Conservation (phyloP, 2,797 vertebrate species). For the Antrozous pallidus region DNA sequence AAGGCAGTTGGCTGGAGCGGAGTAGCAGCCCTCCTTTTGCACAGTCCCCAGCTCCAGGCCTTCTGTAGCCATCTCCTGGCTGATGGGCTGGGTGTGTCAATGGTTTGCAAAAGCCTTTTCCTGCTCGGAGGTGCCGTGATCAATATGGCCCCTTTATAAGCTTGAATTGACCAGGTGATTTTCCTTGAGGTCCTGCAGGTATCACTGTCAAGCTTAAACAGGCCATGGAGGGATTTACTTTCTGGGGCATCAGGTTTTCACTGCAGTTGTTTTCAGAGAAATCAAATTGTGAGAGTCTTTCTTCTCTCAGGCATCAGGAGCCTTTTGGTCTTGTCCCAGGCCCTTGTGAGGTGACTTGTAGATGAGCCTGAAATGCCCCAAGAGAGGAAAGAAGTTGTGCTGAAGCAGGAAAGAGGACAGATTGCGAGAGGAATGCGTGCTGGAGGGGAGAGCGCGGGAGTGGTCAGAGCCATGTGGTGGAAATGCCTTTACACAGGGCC, state of each 20-base stretch:
- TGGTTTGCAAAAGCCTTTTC: slow-evolving; percentile 14
- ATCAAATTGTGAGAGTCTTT: background rate
- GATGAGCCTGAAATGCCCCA: background rate
- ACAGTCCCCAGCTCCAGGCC: background rate
- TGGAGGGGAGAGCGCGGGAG: background rate
- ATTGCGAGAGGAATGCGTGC: background rate
- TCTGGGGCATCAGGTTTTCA: background rate
- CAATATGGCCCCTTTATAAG: background rate
- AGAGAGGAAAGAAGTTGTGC: background rate
- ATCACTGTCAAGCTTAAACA: background rate
- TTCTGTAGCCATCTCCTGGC: background rate
- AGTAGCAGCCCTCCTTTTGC: background rate
- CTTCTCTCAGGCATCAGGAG: background rate
- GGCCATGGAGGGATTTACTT: background rate
- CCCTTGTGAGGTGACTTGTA: background rate
- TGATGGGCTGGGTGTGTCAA: background rate
- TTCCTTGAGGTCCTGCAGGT: background rate
- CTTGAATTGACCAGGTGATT: background rate
- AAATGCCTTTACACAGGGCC: background rate
- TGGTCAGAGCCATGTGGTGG: background rate
- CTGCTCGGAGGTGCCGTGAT: background rate
- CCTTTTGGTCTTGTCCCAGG: background rate
- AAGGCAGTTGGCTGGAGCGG: background rate
- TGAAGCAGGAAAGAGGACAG: background rate
- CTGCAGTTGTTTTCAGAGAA: background rate